A percentile compares a stretch with the other conserved stretches of the same genome.
Evolutionary conservation across 2,797 vertebrate species (phyloP).

Genomic region (Bovichtus diacanthus): DNA sequence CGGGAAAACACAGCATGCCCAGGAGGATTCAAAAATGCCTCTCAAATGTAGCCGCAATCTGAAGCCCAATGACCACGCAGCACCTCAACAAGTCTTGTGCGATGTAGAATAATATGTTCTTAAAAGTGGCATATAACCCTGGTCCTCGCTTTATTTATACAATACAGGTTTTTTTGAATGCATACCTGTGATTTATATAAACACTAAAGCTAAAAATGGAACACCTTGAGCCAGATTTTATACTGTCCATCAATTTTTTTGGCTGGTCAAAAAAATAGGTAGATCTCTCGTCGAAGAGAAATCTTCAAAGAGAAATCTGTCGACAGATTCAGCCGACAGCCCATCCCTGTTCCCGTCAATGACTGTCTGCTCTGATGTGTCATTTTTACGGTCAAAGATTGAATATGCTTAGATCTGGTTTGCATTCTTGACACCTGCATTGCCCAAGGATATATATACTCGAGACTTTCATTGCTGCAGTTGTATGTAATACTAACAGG

Average conservation of each 20-base stretch:
- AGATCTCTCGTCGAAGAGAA: not conserved
- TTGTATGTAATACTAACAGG: not conserved
- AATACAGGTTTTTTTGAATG: not conserved
- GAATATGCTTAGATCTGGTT: conserved; percentile 44
- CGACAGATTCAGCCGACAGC: not conserved
- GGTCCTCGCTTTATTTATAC: not conserved
- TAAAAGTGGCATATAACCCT: not conserved
- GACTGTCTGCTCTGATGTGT: conserved; percentile 49
- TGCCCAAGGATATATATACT: conserved; percentile 25
- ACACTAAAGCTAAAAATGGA: not conserved
- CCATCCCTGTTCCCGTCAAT: conserved; percentile 36
- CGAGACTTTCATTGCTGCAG: conserved; percentile 12
- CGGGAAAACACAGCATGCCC: conserved; percentile 63
- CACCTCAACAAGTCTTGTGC: conserved; percentile 1
- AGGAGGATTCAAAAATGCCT: conserved; percentile 67
- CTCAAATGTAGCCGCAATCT: conserved; percentile 37
- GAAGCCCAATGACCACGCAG: conserved; percentile 26
- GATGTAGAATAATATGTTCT: conserved; percentile 2
- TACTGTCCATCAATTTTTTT: not conserved
- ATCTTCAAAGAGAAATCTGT: conserved; percentile 26
- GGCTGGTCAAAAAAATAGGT: not conserved
- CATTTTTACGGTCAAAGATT: conserved; percentile 28
- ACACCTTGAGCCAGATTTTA: not conserved
- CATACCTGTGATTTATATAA: conserved; percentile 5
- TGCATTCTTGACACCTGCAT: conserved; percentile 9